Evolutionary conservation across 2,113 vertebrate species (phyloP).

Genomic region (Pituophis catenifer): DNA sequence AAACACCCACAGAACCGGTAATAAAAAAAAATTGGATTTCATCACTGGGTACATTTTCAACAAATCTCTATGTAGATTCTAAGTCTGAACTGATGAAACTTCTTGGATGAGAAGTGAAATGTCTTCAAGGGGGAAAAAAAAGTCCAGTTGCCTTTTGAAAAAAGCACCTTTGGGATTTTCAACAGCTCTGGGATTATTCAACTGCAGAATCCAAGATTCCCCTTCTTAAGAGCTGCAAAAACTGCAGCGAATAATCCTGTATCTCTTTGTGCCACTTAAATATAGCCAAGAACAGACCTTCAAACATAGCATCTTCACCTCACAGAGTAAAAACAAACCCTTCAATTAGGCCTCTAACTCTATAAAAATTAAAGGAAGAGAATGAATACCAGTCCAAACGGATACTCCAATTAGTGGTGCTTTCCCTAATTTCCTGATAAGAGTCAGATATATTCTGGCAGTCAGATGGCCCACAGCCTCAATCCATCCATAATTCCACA

Average conservation of each 20-base stretch:
- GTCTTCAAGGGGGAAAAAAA: neutral
- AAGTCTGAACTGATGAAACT: neutral
- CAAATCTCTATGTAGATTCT: neutral
- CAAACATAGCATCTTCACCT: neutral
- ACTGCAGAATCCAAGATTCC: neutral
- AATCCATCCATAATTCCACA: neutral
- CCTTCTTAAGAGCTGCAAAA: neutral
- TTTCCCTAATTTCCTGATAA: neutral
- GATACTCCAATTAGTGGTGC: neutral
- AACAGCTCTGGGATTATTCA: neutral
- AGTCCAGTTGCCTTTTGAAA: too few species aligned
- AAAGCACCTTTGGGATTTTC: neutral
- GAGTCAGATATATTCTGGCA: neutral
- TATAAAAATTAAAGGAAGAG: neutral
- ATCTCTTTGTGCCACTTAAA: neutral
- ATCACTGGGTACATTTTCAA: neutral
- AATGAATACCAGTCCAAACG: neutral
- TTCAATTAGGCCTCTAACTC: neutral
- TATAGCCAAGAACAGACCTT: neutral
- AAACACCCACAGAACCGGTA: too few species aligned
- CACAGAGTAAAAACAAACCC: neutral
- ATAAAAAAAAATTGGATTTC: too few species aligned
- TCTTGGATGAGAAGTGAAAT: neutral
- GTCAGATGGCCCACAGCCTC: neutral
- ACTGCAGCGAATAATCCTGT: neutral